Percentiles rank a stretch among this genome's conserved stretches.
phyloP scores from a whole-genome alignment of 2,797 vertebrate species.

The Balearica regulorum region DNA sequence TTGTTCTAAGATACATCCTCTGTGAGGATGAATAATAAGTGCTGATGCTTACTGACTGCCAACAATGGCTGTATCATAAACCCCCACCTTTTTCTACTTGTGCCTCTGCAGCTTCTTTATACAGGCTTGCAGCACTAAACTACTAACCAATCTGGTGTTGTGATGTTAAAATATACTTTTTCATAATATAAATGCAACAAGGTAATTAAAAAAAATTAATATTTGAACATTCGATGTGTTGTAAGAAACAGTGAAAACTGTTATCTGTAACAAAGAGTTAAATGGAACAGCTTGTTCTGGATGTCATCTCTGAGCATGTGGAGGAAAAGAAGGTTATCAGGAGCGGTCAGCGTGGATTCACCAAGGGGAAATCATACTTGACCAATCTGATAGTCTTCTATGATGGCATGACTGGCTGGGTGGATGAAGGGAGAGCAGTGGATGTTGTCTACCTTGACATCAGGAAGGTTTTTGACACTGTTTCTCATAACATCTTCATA shows the following conservation, averaged over 20 bases:
- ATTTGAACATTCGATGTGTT: neutral
- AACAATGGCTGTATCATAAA: neutral
- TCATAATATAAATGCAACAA: neutral
- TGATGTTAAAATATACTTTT: neutral
- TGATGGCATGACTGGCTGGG: too few species aligned
- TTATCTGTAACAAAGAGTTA: neutral
- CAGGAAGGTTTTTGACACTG: too few species aligned
- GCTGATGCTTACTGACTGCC: neutral
- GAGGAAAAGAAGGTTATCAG: too few species aligned
- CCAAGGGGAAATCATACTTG: too few species aligned
- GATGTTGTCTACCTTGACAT: too few species aligned
- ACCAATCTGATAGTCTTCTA: too few species aligned
- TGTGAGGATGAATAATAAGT: neutral
- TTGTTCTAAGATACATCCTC: neutral
- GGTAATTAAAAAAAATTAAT: neutral
- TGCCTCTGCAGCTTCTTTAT: neutral
- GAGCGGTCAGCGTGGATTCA: too few species aligned
- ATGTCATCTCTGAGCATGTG: too few species aligned
- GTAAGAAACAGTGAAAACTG: neutral
- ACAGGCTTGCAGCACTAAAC: rapidly evolving
- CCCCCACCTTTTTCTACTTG: neutral
- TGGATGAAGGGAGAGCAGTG: too few species aligned
- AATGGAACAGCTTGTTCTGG: too few species aligned
- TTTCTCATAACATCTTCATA: too few species aligned
- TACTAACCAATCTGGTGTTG: neutral